Evolutionary conservation across 2,888 invertebrate genomes (phyloP), one percentile per base, ranked within the genome.

Genomic region (Tiliacea aurago): DNA sequence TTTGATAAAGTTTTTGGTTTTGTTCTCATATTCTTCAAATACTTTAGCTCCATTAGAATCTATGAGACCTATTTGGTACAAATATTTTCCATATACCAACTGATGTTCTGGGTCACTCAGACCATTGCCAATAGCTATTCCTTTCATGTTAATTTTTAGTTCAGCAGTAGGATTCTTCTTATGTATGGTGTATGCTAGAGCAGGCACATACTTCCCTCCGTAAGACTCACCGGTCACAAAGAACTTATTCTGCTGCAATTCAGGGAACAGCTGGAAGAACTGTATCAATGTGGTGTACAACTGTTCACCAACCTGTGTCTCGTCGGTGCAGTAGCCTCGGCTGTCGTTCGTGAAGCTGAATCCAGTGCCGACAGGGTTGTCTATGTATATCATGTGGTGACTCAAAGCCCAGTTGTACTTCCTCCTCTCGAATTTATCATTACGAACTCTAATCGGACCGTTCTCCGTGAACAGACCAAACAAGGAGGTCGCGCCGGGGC

Each of bases 321-420:
- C 98, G 91, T 98, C 98, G 9, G 95, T 97, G 15, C 98, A 98
- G 93, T 98, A 99, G 0, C 99, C 99, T 71, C 93, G 97, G 33
- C 97, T 97, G 71, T 97, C 93, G 6, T 97, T 97, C 0, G 99
- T 99, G 89, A 99, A 99, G 93, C 99, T 99, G 91, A 98, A 99
- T 0, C 99, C 99, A 4, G 99, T 98, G 3, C 99, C 99, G 0
- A 98, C 99, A 0, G 99, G 99, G 93, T 99, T 99, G 92, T 99
- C 99, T 72, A 99, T 98, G 91, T 98, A 99, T 70, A 99, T 97
- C 58, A 99, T 93, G 85, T 98, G 97, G 91, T 98, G 98, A 15
- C 97, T 97, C 56, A 97, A 94, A 71, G 97, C 98, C 99, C 99
- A 99, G 13, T 98, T 97, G 86, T 97, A 98, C 85, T 98, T 97